Evolutionary conservation across 2,888 invertebrate genomes (phyloP).

Genomic region (Epistrophe grossulariae): DNA sequence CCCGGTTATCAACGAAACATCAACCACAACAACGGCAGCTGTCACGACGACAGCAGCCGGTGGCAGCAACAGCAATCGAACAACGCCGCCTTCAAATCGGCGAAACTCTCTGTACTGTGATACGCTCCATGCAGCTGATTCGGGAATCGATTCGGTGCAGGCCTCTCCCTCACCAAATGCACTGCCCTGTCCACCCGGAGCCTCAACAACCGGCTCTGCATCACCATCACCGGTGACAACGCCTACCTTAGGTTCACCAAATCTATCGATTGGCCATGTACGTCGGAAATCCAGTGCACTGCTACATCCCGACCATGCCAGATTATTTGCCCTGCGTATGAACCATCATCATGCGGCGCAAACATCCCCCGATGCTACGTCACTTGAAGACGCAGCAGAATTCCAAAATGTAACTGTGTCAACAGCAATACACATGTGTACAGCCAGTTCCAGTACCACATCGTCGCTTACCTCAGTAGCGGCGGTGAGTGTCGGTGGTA

Average conservation of each 20-base stretch:
- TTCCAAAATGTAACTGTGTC: constrained; percentile 82
- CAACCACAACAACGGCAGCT: constrained; percentile 78
- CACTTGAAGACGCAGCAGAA: constrained; percentile 84
- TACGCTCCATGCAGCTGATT: constrained; percentile 86
- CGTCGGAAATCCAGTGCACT: constrained; percentile 86
- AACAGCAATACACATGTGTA: constrained; percentile 82
- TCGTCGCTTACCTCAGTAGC: constrained; percentile 86
- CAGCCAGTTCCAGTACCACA: constrained; percentile 86
- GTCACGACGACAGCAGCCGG: constrained; percentile 75
- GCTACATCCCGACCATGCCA: constrained; percentile 89
- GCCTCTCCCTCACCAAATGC: constrained; percentile 86
- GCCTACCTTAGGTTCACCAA: constrained; percentile 83
- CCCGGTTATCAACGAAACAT: constrained; percentile 84
- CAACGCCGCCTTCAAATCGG: constrained; percentile 77
- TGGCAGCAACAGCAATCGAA: constrained; percentile 58
- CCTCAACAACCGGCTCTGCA: constrained; percentile 80
- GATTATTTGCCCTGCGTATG: constrained; percentile 85
- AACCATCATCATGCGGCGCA: constrained; percentile 83
- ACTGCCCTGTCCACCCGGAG: constrained; percentile 82
- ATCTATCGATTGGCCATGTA: constrained; percentile 80
- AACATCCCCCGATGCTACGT: constrained; percentile 83
- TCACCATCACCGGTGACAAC: constrained; percentile 82
- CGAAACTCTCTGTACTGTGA: constrained; percentile 84
- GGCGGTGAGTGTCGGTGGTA: constrained; percentile 82
- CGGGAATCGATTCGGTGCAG: constrained; percentile 90